Evolutionary conservation across 2,888 invertebrate genomes (phyloP), one percentile per base, ranked within the genome.

Genomic region (Crocallis elinguaria): DNA sequence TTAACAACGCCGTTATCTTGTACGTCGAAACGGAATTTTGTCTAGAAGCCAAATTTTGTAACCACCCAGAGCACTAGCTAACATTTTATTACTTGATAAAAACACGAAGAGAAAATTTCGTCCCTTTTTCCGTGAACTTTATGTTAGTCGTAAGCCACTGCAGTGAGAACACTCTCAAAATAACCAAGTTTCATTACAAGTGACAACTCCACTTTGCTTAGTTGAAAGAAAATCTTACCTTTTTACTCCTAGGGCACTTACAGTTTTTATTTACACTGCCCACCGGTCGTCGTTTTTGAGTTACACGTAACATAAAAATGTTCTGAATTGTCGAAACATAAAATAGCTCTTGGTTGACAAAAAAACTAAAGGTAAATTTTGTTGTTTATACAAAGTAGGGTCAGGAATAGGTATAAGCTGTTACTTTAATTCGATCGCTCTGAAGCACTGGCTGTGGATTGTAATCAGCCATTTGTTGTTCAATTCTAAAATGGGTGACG

Each of bases 21-120:
- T 61, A 65, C 64, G 61, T 59, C 62, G 62, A 62, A 65, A 64
- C 60, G 69, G 67, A 75, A 75, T 79, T 79, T 73, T 71, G 76
- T 73, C 64, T 75, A 66, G 71, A 71, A 71, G 76, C 79, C 69
- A 76, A 78, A 79, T 78, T 79, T 73, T 71, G 71, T 75, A 64
- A 67, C 75, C 65, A 62, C 75, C 16, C 19, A 17, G 66, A 62
- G 67, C 69, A n/a, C 39, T 67, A 73, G 70, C 72, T 70, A 71
- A 74, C 77, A 73, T 79, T 82, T 82, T 81, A 82, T 75, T 81
- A 76, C 79, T 80, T 79, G 77, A 77, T 82, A 81, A 82, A 80
- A 82, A 78, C 76, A 75, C 67, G 64, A 66, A 53, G 66, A 67
- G 69, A 69, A 65, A 66, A 73, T 69, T 62, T 62, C 61, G 74